Evolutionary conservation across 30 jellyfish, hydroid and myxozoan species (phyloP), one percentile per base, ranked within the genome.

Genomic region (Turritopsis dohrnii): DNA sequence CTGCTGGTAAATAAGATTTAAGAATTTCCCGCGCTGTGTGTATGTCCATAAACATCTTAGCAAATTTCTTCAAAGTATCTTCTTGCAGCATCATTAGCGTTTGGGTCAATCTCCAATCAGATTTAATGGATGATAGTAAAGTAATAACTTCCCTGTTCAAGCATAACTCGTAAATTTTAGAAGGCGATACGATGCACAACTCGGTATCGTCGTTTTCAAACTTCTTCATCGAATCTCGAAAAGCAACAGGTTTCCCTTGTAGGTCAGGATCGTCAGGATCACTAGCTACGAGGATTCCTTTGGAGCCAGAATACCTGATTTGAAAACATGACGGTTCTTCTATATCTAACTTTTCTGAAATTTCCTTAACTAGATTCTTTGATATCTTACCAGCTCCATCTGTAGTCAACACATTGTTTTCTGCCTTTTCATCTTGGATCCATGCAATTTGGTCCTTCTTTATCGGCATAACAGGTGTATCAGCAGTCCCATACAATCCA

Each of bases 311-410:
- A 26, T 71, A 41, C 69, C 97, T 52, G 26, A 90, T 82, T 54
- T 90, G 97, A 28, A 81, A 75, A 27, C 95, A 95, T 24, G 95
- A 85, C 1, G 94, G 96, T 18, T 30, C 90, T 1, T 60, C 91
- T 21, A 82, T 30, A 13, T 53, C 79, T 41, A 89, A 81, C 28
- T 30, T 54, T n/a, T 74, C 76, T 1, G 85, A 79, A 20, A 89
- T 75, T 52, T 82, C 75, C 13, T 60, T 29, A 1, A 88, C 85
- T 79, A 84, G 23, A 17, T 87, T 26, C 21, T 9, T 80, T 21
- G 94, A 84, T 29, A 89, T 76, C 82, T 84, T 89, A n/a, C 96
- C 96, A 72, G 88, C 84, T 18, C 96, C 96, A 74, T 89, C 96
- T 29, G 96, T 89, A 80, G 85, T 85, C 18, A 85, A 25, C 21